Percentiles rank a stretch among this genome's conserved stretches.
Evolutionary conservation across 1,140 invertebrate species (phyloP).

Genomic region (Radopholus similis): DNA sequence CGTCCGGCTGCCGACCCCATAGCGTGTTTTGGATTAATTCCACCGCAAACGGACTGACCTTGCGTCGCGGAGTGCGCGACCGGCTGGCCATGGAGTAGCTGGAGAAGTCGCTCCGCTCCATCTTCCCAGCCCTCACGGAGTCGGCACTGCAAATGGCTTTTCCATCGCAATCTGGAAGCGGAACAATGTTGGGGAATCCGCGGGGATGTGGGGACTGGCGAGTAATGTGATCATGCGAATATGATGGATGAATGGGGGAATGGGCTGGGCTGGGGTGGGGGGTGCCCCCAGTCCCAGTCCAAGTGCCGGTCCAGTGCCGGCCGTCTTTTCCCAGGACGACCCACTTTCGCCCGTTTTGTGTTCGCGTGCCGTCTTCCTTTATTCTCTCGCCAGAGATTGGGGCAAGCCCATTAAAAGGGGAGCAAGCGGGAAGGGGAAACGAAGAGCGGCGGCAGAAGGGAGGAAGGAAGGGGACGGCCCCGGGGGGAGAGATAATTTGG

Average conservation of each 20-base stretch:
- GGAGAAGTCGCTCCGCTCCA: conserved; percentile 13
- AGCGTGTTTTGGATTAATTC: too few relatives aligned
- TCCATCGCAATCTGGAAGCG: too few relatives aligned
- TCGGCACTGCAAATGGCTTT: too few relatives aligned
- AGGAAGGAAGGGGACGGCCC: neutral
- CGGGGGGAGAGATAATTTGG: neutral
- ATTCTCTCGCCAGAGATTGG: too few relatives aligned
- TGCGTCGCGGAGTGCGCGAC: conserved; percentile 8
- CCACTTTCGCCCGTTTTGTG: too few relatives aligned
- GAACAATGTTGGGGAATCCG: too few relatives aligned
- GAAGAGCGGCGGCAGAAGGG: neutral
- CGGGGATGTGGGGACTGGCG: neutral
- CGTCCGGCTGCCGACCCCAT: too few relatives aligned
- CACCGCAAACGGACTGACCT: neutral
- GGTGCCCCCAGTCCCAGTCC: neutral
- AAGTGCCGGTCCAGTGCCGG: too few relatives aligned
- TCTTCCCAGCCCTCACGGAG: too few relatives aligned
- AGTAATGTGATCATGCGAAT: neutral
- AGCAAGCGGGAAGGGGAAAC: neutral
- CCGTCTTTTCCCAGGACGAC: too few relatives aligned
- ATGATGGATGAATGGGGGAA: neutral
- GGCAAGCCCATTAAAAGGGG: too few relatives aligned
- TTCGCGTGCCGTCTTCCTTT: too few relatives aligned
- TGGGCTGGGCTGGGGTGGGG: neutral
- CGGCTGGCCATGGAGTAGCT: conserved; percentile 14